phyloP scores from a whole-genome alignment of 1,140 invertebrate species.

The Drosophila murphyi region DNA sequence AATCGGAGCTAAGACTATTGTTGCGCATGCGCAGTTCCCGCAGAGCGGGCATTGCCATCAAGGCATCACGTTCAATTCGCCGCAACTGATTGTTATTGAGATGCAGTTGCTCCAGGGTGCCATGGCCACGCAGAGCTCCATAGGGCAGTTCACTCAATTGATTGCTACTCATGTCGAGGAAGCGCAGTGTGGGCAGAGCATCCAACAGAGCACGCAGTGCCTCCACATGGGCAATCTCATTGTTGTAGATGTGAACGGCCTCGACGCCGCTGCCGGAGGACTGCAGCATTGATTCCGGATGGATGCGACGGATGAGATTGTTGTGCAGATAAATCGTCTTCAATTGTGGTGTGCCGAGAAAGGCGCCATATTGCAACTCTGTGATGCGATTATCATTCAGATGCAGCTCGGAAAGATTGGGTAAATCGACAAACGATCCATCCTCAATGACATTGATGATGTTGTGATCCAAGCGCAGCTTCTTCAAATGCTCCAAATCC shows the following conservation, averaged over 20 bases:
- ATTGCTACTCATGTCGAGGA: constrained; percentile 91
- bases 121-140: constrained; percentile 90
- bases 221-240: constrained; percentile 90
- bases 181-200: constrained; percentile 90
- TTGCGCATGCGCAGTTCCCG: constrained; percentile 91
- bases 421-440: constrained; percentile 92
- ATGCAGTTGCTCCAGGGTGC: constrained; percentile 91
- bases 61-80: constrained; percentile 90
- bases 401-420: constrained; percentile 88
- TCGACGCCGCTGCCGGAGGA: constrained; percentile 89
- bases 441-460: constrained; percentile 89
- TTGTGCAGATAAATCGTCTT: constrained; percentile 91
- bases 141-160: constrained; percentile 90
- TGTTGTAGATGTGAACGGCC: constrained; percentile 90
- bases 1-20: constrained; percentile 89
- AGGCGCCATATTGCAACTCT: constrained; percentile 91
- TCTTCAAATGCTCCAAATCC: constrained; percentile 89
- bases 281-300: constrained; percentile 92
- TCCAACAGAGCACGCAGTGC: constrained; percentile 90
- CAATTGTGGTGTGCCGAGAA: constrained; percentile 90
- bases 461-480: constrained; percentile 89
- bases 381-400: constrained; percentile 90
- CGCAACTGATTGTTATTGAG: constrained; percentile 91
- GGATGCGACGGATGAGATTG: constrained; percentile 91
- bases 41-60: constrained; percentile 92